phyloP scores from a whole-genome alignment of 2,888 invertebrate species.

The Bimastos eiseni region DNA sequence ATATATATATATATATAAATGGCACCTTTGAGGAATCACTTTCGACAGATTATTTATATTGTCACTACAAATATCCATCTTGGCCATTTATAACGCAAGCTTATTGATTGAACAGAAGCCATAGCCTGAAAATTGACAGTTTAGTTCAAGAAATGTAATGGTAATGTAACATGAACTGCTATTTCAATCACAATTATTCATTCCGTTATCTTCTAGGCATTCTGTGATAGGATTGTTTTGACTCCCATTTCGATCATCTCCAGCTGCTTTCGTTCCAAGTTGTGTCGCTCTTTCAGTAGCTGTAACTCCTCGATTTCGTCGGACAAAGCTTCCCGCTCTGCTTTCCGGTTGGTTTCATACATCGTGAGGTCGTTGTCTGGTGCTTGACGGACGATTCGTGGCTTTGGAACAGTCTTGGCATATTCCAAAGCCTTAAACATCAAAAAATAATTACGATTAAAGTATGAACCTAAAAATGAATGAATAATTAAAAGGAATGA shows the following conservation, averaged over 20 bases:
- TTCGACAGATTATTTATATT: too few relatives aligned
- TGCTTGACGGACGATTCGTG: not conserved
- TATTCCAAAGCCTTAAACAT: constrained; percentile 21
- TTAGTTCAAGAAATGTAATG: not conserved
- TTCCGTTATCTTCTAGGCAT: not conserved
- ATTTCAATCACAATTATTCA: not conserved
- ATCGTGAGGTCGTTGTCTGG: not conserved
- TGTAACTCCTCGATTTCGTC: not conserved
- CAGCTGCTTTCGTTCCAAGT: constrained; percentile 15
- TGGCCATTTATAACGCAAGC: too few relatives aligned
- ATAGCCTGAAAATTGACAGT: not conserved
- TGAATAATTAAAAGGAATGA: not conserved
- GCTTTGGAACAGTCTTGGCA: constrained; percentile 20
- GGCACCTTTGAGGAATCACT: too few relatives aligned
- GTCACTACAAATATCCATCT: not conserved
- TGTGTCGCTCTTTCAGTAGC: constrained; percentile 4
- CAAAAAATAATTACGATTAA: not conserved
- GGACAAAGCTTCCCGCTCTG: not conserved
- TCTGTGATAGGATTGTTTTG: not conserved
- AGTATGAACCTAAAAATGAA: not conserved
- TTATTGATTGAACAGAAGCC: not conserved
- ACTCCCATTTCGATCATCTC: constrained; percentile 17
- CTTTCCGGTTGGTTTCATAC: not conserved
- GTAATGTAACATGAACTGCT: not conserved
- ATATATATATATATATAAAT: not conserved